Evolutionary conservation across 2,113 vertebrate genomes (phyloP).

Genomic region (Esox niger): DNA sequence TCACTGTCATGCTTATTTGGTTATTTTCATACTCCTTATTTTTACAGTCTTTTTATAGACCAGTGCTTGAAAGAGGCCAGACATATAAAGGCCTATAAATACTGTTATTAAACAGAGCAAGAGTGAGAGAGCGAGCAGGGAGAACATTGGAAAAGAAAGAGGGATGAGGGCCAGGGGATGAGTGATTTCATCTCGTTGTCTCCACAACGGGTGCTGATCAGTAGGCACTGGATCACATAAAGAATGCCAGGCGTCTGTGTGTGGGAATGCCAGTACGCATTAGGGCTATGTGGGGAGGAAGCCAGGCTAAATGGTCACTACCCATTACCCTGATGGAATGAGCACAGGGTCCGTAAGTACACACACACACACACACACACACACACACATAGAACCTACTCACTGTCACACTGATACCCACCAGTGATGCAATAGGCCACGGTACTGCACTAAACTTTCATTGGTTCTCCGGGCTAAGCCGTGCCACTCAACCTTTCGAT

Average conservation of each 20-base stretch:
- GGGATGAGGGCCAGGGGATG: not conserved
- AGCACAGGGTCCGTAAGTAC: not conserved
- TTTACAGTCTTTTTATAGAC: conserved; percentile 4
- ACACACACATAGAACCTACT: not conserved
- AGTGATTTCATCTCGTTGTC: not conserved
- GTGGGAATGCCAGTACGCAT: not conserved
- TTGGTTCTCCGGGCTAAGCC: not conserved
- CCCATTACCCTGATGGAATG: not conserved
- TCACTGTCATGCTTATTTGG: too few species aligned
- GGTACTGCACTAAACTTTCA: not conserved
- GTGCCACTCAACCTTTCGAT: not conserved
- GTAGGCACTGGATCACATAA: not conserved
- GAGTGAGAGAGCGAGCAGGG: not conserved
- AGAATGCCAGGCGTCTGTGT: not conserved
- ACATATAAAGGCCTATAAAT: not conserved
- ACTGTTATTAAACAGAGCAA: not conserved
- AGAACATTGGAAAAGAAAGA: not conserved
- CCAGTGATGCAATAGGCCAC: too few species aligned
- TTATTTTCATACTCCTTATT: conserved; percentile 11
- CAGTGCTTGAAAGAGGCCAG: conserved; percentile 2
- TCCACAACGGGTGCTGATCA: too few species aligned
- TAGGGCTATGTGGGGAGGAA: not conserved
- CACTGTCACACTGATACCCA: not conserved
- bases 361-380: not conserved
- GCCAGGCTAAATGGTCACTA: not conserved